These are phyloP conservation scores for Sebastes oblongus DNA, from an alignment of 2,797 vertebrate genomes.

Conservation along the genomic window DNA sequence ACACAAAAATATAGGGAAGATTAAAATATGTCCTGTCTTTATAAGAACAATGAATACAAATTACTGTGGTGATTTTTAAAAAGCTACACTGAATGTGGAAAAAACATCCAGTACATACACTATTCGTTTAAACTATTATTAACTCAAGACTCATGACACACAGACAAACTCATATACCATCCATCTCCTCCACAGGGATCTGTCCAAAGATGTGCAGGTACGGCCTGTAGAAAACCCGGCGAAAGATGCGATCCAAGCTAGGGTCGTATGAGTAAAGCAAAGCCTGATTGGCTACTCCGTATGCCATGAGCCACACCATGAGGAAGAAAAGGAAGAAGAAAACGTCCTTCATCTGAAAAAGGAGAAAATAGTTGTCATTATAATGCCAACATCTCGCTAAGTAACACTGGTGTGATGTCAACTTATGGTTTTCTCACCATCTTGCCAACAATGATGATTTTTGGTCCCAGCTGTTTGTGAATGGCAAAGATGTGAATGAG, in stretches of 20 bases:
- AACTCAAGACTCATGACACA: not conserved
- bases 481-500: slow-evolving; percentile 93
- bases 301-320: slow-evolving; percentile 89
- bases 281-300: slow-evolving; percentile 91
- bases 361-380: not conserved
- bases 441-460: slow-evolving; percentile 92
- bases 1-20: not conserved
- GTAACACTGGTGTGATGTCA: not conserved
- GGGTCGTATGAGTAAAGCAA: slow-evolving; percentile 85
- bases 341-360: slow-evolving; percentile 88
- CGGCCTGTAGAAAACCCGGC: slow-evolving; percentile 89
- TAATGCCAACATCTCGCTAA: not conserved
- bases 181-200: slow-evolving; percentile 89
- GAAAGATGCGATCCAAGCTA: slow-evolving; percentile 80
- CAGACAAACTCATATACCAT: slow-evolving; percentile 75
- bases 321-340: slow-evolving; percentile 96
- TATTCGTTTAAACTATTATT: not conserved
- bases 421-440: slow-evolving; percentile 83
- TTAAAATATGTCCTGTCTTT: not conserved
- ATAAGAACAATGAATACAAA: not conserved
- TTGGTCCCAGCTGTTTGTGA: slow-evolving; percentile 91
- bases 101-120: not conserved
- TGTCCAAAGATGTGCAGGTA: slow-evolving; percentile 94
- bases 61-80: not conserved
- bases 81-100: not conserved